Evolutionary conservation across 2,113 vertebrate genomes (phyloP).

Genomic region (Archocentrus centrarchus): DNA sequence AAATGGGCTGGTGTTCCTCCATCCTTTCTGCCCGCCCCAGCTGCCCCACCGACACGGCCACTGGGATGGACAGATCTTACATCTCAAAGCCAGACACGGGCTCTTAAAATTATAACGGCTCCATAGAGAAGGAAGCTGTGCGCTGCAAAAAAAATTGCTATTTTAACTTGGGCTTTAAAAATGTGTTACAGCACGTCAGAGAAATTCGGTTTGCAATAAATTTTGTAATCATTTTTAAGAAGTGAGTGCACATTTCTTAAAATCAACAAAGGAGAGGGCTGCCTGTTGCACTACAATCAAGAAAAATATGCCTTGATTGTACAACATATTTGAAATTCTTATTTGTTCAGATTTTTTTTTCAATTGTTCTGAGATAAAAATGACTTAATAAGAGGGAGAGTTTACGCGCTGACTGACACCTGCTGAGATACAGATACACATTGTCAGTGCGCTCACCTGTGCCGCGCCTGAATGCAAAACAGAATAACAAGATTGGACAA

Average conservation of each 20-base stretch:
- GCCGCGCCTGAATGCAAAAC: conserved; percentile 60
- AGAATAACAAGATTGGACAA: conserved; percentile 77
- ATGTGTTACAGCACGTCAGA: neutral
- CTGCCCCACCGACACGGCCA: conserved; percentile 65
- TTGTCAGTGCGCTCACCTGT: conserved; percentile 61
- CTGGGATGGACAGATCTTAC: conserved; percentile 71
- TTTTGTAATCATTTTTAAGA: neutral
- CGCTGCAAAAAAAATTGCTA: neutral
- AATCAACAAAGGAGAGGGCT: neutral
- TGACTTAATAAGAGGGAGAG: conserved; percentile 18
- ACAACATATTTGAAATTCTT: conserved; percentile 14
- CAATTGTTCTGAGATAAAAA: conserved; percentile 17
- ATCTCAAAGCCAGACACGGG: conserved; percentile 35
- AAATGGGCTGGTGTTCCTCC: conserved; percentile 79
- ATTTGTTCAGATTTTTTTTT: neutral
- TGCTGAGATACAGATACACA: conserved; percentile 59
- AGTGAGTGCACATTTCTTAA: neutral
- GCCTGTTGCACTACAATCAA: neutral
- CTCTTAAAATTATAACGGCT: conserved; percentile 52
- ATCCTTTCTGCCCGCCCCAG: conserved; percentile 51
- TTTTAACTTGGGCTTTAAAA: neutral
- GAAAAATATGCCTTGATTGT: neutral
- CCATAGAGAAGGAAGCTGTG: conserved; percentile 19
- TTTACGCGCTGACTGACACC: conserved; percentile 61
- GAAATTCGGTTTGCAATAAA: neutral